Base-by-base conservation (phyloP, 2,797 vertebrate genomes). In the Ptychadena robeensis region DNA sequence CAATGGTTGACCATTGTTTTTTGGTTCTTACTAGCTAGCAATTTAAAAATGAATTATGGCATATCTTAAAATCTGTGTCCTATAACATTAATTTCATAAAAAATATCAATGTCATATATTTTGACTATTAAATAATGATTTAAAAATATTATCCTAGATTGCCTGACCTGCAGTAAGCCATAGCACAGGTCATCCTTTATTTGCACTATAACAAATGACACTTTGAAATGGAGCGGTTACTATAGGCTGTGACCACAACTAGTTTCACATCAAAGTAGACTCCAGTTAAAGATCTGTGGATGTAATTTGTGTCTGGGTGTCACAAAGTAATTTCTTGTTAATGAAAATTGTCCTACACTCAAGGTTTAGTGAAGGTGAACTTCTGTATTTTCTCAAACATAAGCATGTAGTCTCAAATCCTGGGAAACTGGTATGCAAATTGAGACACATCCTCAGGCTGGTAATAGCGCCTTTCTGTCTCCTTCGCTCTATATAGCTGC, bases 121-220 rank as follows among this genome's bases (percentile, higher is more conserved):
- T 18, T 4, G 18, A 44, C 18, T 15, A 44, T 4, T 18, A 4
- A 44, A 18, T 22, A 18, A 22, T 48, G 6, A 18, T 18, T 48
- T 48, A 1, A 48, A 14, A 48, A 48, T 18, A 48, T 48, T 48
- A 48, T 48, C 22, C 44, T 7, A 48, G 4, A 18, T 48, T 53
- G 18, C 18, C 44, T 22, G 22, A 22, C 44, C 14, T 44, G 40
- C 40, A 12, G 5, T 44, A 3, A 48, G 44, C 44, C 15, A 48
- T 7, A 53, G 2, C 5, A 53, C 22, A 7, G 44, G 18, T 53
- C 18, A 48, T 3, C 18, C 10, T 53, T 53, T 53, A 9, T 53
- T 53, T 53, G 44, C 44, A 53, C 44, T 53, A 53, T 53, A 53
- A 53, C 44, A 53, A 53, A 53, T 53, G 40, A 44, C 40, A 44